These are phyloP conservation scores for Tetrao urogallus DNA, from an alignment of 2,113 vertebrate species.

Conservation along the genomic window DNA sequence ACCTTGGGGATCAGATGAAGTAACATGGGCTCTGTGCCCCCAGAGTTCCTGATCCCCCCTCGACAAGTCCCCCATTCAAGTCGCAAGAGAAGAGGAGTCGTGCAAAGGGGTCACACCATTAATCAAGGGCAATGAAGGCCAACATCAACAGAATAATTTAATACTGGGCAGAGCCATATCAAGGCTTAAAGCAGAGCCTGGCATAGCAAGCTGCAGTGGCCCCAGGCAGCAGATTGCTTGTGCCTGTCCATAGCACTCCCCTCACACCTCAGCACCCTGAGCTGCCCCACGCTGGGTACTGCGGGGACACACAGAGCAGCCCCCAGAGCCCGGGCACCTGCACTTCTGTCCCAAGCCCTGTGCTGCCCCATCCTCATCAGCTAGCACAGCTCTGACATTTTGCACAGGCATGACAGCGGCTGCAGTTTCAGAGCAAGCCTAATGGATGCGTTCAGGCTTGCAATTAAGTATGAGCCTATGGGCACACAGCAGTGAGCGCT, in stretches of 20 bases:
- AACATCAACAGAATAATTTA: neutral
- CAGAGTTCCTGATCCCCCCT: neutral
- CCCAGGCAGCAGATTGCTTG: neutral
- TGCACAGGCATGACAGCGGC: neutral
- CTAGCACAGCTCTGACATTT: neutral
- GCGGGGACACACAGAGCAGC: neutral
- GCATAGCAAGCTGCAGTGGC: rapidly evolving
- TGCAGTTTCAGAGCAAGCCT: neutral
- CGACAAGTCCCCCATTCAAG: rapidly evolving
- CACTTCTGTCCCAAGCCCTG: neutral
- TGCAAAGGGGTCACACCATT: rapidly evolving
- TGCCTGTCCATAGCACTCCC: neutral
- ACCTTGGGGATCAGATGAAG: rapidly evolving
- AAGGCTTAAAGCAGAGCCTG: neutral
- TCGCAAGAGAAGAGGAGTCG: neutral
- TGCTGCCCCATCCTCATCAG: neutral
- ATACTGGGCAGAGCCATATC: rapidly evolving
- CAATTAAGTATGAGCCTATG: neutral
- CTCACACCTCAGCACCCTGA: neutral
- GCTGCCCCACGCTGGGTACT: rapidly evolving
- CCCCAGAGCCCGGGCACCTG: rapidly evolving
- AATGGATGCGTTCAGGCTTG: neutral
- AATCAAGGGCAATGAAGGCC: neutral
- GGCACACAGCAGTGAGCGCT: neutral
- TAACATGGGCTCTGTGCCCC: rapidly evolving